A percentile compares a stretch with the other conserved stretches of the same genome.
These are phyloP conservation scores for Drosophila fulvimacula DNA, from an alignment of 2,888 invertebrate species.

Conservation along the genomic window DNA sequence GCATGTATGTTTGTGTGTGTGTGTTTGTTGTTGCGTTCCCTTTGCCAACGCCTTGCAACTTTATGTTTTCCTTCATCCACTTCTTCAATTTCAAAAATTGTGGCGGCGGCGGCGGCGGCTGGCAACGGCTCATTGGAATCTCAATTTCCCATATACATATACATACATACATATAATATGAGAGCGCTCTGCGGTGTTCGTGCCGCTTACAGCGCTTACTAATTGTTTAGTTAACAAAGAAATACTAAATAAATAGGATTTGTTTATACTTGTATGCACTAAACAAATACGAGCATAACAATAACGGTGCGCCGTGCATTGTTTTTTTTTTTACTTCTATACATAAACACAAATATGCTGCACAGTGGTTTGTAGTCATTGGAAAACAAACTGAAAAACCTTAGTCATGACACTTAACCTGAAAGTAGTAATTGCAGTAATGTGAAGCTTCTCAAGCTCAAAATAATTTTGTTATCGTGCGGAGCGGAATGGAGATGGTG, in stretches of 20 bases:
- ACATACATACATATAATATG: no score
- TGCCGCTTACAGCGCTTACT: constrained; percentile 36
- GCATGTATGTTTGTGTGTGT: constrained; percentile 14
- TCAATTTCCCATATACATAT: constrained; percentile 40
- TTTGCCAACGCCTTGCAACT: constrained; percentile 58
- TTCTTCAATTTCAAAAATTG: constrained; percentile 52
- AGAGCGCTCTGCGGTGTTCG: constrained; percentile 4
- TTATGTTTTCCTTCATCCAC: constrained; percentile 65
- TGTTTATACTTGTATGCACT: constrained; percentile 62
- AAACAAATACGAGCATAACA: constrained; percentile 31
- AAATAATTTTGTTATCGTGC: constrained; percentile 1
- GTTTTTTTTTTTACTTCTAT: constrained; percentile 1
- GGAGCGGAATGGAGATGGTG: background rate
- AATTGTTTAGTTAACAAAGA: constrained; percentile 56
- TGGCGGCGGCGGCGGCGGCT: background rate
- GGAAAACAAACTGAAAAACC: background rate
- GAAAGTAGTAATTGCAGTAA: no score
- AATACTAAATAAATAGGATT: constrained; percentile 33
- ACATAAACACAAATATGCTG: constrained; percentile 1
- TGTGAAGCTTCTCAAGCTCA: no score
- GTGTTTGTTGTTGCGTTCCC: constrained; percentile 35
- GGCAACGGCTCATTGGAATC: constrained; percentile 29
- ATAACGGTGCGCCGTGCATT: constrained; percentile 24
- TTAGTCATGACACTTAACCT: background rate
- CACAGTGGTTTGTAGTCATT: constrained; percentile 26